Evolutionary conservation across 2,888 invertebrate genomes (phyloP), one percentile per base, ranked within the genome.

Genomic region (Polietes domitor): DNA sequence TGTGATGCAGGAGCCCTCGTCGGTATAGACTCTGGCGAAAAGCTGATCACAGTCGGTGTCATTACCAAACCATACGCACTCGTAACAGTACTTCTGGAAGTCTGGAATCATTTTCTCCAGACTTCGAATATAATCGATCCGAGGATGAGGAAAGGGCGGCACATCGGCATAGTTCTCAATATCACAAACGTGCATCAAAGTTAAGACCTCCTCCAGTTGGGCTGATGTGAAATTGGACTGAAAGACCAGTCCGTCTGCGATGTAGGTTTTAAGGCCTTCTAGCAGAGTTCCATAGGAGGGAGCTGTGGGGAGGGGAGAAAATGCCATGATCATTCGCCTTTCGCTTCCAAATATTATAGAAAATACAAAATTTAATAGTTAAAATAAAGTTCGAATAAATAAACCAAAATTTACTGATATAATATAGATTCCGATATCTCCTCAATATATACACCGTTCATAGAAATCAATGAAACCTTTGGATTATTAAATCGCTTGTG

Each of bases 1-100:
- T 0, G 95, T 94, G 86, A 94, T 95, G 87, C 96, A 96, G 10
- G 94, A 92, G 0, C 96, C 96, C 90, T 95, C 95, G 87, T 95
- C 95, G 0, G 95, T 95, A 73, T 95, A 88, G 17, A 94, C 93
- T 0, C 94, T 94, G 0, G 92, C 93, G 87, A 95, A 95, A 10
- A 90, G 87, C 37, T 93, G 92, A 0, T 93, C 94, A 87, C 95
- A 95, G 63, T 92, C 92, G 50, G 92, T 90, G 41, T 92, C 91
- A 0, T 92, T 91, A 12, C 92, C 91, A 87, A 94, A 93, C 94
- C 94, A 95, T 86, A 93, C 93, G 87, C 94, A 94, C 28, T 92
- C 93, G 61, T 93, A 93, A 86, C 94, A 93, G 21, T 94, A 92
- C 92, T 93, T 85, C 1, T 89, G 78, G 24, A 94, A 92, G 28